Base-by-base conservation (phyloP, 2,797 vertebrate species). In the Bufotes viridis region DNA sequence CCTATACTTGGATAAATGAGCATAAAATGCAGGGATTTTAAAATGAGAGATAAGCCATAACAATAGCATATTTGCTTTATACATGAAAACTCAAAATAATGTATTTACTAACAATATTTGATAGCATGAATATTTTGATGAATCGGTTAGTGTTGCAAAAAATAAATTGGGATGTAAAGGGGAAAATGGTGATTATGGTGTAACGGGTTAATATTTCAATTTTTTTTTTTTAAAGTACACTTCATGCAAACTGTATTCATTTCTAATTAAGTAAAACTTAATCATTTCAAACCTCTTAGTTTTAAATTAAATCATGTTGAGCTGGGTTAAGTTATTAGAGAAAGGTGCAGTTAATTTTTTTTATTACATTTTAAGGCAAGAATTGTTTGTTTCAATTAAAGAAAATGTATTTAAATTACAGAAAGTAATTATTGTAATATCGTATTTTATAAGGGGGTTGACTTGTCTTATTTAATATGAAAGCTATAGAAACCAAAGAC, bases 361-460 rank as follows among this genome's bases (percentile, higher is more conserved):
- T 87, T 89, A 84, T 89, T 89, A 80, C 42, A 84, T 80, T 89
- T 87, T 89, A 87, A 87, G 57, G 75, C 63, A 84, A 87, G 88
- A 74, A 87, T 80, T 89, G 88, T 89, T 89, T 89, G 81, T 87
- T 89, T 89, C 88, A 89, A 87, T 89, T 84, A 87, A 42, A 87
- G 34, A 42, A 79, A 75, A 83, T 61, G 70, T 80, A 89, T 87
- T 87, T 80, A 84, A 80, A 87, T 79, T 42, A 81, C 15, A 74
- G 65, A 89, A 87, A 79, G 65, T 60, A 86, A 89, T 89, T 89
- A 88, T 86, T 87, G 26, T 26, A 87, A 79, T 79, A 76, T 86
- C 75, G 78, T 76, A 70, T 57, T 34, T 53, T 58, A 29, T 57
- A 49, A 58, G 61, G 84, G 70, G 49, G 51, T 80, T 61, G 74